Conservation (phyloP, 2,113 vertebrate genomes). For the Merops nubicus region DNA sequence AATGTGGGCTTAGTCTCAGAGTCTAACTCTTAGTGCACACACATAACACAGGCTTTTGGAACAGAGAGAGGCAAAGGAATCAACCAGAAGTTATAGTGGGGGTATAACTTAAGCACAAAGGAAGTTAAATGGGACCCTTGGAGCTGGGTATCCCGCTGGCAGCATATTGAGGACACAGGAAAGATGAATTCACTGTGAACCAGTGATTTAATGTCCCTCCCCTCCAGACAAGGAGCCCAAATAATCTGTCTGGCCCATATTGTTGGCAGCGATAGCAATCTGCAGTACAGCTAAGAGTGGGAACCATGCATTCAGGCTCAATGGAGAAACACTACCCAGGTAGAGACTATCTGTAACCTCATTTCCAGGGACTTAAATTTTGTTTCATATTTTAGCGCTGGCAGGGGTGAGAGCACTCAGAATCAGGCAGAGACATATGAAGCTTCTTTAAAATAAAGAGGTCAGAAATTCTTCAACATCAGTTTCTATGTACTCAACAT, state of each 20-base stretch:
- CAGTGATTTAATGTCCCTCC: neutral
- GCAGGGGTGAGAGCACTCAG: neutral
- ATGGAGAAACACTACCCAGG: neutral
- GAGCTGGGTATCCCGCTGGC: neutral
- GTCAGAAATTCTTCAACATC: slow-evolving; percentile 32
- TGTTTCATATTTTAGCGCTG: neutral
- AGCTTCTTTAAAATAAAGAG: slow-evolving; percentile 2
- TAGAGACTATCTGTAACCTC: neutral
- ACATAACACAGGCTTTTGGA: neutral
- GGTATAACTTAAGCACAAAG: neutral
- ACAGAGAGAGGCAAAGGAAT: neutral
- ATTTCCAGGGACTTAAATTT: neutral
- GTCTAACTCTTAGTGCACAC: neutral
- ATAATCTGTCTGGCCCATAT: neutral
- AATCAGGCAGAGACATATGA: neutral
- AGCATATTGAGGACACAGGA: neutral
- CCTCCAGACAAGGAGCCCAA: neutral
- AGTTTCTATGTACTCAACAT: slow-evolving; percentile 16
- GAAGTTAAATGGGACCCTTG: neutral
- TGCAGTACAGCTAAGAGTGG: neutral
- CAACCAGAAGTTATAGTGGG: neutral
- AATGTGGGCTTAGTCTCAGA: neutral
- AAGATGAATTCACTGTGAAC: neutral
- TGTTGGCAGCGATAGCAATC: neutral
- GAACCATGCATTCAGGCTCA: neutral